Percentiles rank a stretch among this genome's conserved stretches.
Conservation (phyloP, 2,888 invertebrate genomes). For the Heliconius aoede region DNA sequence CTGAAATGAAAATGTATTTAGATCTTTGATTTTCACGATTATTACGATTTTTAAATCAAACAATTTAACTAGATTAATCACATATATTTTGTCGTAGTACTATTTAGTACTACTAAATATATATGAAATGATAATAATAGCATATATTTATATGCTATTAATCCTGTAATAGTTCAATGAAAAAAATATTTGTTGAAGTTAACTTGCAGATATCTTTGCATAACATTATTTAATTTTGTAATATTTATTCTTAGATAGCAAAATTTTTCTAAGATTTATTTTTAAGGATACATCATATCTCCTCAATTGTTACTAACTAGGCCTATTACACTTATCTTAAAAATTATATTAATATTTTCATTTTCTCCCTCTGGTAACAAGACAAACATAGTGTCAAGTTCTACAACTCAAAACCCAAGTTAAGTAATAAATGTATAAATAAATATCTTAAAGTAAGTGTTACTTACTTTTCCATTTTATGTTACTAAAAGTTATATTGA, state of each 20-base stretch:
- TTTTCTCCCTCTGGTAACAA: not conserved
- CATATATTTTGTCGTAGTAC: no score
- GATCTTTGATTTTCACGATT: no score
- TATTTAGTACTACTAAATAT: no score
- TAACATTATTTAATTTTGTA: no score
- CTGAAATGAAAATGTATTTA: conserved; percentile 58
- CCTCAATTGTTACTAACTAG: not conserved
- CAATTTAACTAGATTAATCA: no score
- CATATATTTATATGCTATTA: no score
- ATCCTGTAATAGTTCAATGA: no score
- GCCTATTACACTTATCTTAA: not conserved
- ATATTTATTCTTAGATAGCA: not conserved
- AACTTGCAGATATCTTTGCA: no score
- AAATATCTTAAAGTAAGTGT: not conserved
- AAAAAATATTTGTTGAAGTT: no score
- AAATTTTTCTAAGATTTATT: not conserved
- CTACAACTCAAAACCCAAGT: not conserved
- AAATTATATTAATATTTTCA: not conserved
- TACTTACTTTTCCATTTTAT: conserved; percentile 81
- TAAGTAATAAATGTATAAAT: not conserved
- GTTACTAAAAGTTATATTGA: conserved; percentile 77
- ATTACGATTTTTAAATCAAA: no score
- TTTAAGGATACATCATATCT: not conserved
- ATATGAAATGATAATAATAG: no score
- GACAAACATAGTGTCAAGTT: not conserved